Base-by-base conservation (phyloP, 2,888 invertebrate species). In the Dolichopus griseipennis region DNA sequence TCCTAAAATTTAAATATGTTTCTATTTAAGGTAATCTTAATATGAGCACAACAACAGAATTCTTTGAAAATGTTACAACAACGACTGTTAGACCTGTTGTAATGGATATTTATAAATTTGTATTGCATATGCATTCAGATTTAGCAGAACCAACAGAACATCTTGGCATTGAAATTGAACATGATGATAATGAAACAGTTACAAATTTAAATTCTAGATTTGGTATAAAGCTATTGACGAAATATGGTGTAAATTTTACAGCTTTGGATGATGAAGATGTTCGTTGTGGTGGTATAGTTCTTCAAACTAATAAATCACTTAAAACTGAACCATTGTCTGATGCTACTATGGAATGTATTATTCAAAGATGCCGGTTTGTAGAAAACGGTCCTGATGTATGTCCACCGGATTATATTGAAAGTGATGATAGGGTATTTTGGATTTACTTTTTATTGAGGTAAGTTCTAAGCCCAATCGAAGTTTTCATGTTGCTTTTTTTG, bases 381-480 rank as follows among this genome's bases (percentile, higher is more conserved):
- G 83, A 84, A 75, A 90, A 90, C 74, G 91, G 90, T 12, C 90
- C 90, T 22, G 88, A 89, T 78, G 86, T 90, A 71, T 91, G 91
- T 75, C 91, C 91, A 65, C 90, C 91, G 20, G 90, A 91, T 79
- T 91, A 89, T 76, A 89, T 88, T 78, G 89, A 90, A 76, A 89
- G 89, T 68, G 90, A 90, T 72, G 89, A 89, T 75, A 87, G 85
- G 73, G 87, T 90, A 2, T 94, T 94, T 77, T 93, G 92, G 87
- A 85, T 90, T 70, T 94, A 95, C 78, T 92, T 94, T 78, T 81
- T 88, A 67, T 76, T 94, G 70, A 75, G 80, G 79, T 80, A 65
- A 20, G 18, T 64, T 8, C n/a, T n/a, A n/a, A n/a, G n/a, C n/a
- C n/a, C 27, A 12, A 18, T 22, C 18, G 8, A 22, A 63, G 10